Evolutionary conservation across 2,797 vertebrate species (phyloP), one percentile per base, ranked within the genome.

Genomic region (Scyliorhinus canicula): DNA sequence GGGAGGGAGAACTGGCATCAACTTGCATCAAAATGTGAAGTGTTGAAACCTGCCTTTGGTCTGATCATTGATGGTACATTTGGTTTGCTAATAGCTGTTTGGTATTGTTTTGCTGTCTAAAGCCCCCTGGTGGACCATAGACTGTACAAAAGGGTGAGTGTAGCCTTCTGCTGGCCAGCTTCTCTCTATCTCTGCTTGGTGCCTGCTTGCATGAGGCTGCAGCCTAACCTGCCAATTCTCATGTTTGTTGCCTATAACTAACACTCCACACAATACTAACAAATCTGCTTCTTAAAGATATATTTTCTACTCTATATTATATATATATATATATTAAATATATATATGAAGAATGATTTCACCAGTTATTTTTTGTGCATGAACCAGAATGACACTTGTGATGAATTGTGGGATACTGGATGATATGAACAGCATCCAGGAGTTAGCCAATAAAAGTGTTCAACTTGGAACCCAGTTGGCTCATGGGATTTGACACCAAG

Each of bases 101-200:
- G 99, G 98, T 99, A 98, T 99, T 99, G 98, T 99, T 99, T 99
- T 99, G 98, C 99, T 98, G 98, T 98, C 98, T 98, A 97, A 99
- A 99, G 99, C 99, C 99, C 99, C 97, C 99, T 99, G 98, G 98
- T 99, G 99, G 99, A 99, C 98, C 99, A 98, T 99, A 99, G 99
- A 98, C 99, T 99, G 98, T 99, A 98, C 99, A 99, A 98, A 98
- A 98, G 99, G 99, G 99, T 99, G 99, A 99, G 99, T 99, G 97
- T 98, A 98, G 98, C 98, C 88, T 98, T 99, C 98, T 99, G 99
- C 98, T 97, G 98, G 98, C 98, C 98, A 98, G 98, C 98, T 97
- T 96, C 96, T 96, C 97, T 97, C 96, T 95, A 95, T 96, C 95
- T 96, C 97, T 98, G 98, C 98, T 97, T 98, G 98, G 98, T 99